Evolutionary conservation across 2,113 vertebrate genomes (phyloP), one percentile per base, ranked within the genome.

Genomic region (Theristicus caerulescens): DNA sequence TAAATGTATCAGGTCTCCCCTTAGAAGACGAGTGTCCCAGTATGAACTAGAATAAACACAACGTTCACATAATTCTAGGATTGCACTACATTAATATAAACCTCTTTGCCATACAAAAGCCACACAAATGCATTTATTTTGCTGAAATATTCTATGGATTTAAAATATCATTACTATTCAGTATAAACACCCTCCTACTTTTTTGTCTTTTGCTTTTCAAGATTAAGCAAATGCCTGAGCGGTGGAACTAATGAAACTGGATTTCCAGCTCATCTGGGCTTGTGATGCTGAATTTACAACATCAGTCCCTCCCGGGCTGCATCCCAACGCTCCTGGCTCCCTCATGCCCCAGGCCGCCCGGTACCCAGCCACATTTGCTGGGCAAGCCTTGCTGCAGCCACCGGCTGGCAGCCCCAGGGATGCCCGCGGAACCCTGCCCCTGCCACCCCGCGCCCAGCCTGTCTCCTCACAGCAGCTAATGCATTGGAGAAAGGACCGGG

Each of bases 81-180:
- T 82, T 89, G 66, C 3, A 7, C 64, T 80, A 85, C 40, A 55
- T 46, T 84, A 77, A 73, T 80, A 77, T 58, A 91, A 97, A 94
- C 51, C 51, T 88, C 78, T 90, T 93, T 82, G 79, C 88, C 77
- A 49, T 0, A 11, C 27, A 85, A 69, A 93, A 94, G 66, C 73
- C 44, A 42, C 70, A 67, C 15, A 88, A 90, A 88, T 27, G n/a
- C 67, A 81, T 78, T 88, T 58, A 55, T 90, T 95, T 94, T 73
- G 24, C 38, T 32, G 59, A 91, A 88, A 82, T 85, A 90, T 26
- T 80, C 55, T 59, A 71, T n/a, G 74, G 91, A 85, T 81, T 96
- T 84, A 59, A 96, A 88, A 83, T 26, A 20, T 49, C 49, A 70
- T 70, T 78, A 78, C 13, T 42, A 55, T 51, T 92, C 54, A 44